Evolutionary conservation across 2,797 vertebrate genomes (phyloP).

Genomic region (Ceyx erithaca): DNA sequence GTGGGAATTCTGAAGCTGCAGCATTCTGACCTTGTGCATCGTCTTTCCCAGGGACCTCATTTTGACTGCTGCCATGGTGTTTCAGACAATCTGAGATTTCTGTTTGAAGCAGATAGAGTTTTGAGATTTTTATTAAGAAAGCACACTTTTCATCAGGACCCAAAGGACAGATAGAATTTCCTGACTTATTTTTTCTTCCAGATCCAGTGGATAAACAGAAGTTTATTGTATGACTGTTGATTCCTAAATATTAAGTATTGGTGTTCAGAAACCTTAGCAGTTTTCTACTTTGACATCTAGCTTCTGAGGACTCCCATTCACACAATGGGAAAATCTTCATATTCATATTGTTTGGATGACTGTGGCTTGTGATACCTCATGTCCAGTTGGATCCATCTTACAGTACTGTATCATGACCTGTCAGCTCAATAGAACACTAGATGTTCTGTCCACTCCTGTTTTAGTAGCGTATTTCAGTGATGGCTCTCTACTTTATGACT

Average conservation of each 20-base stretch:
- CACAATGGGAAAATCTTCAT: not conserved
- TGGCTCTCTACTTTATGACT: not conserved
- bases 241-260: not conserved
- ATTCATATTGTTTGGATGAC: not conserved
- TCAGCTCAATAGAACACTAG: not conserved
- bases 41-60: conserved; percentile 22
- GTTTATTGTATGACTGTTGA: not conserved
- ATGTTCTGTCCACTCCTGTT: not conserved
- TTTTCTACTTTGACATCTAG: not conserved
- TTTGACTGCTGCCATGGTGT: conserved; percentile 27
- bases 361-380: not conserved
- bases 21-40: conserved; percentile 2
- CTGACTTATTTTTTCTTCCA: not conserved
- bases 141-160: conserved; percentile 18
- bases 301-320: not conserved
- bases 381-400: not conserved
- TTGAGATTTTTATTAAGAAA: conserved; percentile 13
- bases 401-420: not conserved
- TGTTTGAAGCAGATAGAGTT: conserved; percentile 25
- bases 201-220: not conserved
- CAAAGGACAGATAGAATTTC: conserved; percentile 11
- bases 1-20: not conserved
- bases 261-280: not conserved
- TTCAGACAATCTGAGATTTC: conserved; percentile 11
- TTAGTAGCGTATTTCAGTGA: not conserved